Percentiles rank a stretch among this genome's conserved stretches.
Conservation (phyloP, 2,113 vertebrate genomes). For the Syngnathus floridae region DNA sequence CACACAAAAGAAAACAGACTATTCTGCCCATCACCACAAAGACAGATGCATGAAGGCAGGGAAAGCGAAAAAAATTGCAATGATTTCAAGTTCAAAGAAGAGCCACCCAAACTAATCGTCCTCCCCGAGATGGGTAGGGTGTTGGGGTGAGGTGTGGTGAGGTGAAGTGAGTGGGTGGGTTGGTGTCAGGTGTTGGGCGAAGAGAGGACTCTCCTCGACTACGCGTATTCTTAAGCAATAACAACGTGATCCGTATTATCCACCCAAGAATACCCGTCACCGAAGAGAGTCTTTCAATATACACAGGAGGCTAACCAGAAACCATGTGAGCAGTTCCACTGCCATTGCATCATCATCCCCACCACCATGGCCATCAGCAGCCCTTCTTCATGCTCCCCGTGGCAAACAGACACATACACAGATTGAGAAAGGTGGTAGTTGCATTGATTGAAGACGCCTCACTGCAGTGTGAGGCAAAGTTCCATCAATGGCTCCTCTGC, state of each 20-base stretch:
- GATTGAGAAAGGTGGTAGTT: conserved; percentile 38
- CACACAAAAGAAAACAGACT: conserved; percentile 1
- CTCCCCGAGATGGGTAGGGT: conserved; percentile 26
- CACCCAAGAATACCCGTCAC: conserved; percentile 99
- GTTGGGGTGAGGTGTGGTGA: conserved; percentile 26
- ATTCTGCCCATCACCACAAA: conserved; percentile 27
- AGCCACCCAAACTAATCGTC: conserved; percentile 45
- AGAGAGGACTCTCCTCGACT: conserved; percentile 99
- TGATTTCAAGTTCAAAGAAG: conserved; percentile 29
- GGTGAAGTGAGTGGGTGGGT: conserved; percentile 40
- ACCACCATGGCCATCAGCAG: conserved; percentile 32
- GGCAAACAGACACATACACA: conserved; percentile 49
- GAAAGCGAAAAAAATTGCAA: conserved; percentile 2
- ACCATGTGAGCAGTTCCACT: conserved; percentile 38
- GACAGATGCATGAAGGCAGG: conserved; percentile 31
- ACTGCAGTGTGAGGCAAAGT: conserved; percentile 64
- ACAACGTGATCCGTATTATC: conserved; percentile 99
- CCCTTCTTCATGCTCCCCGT: conserved; percentile 40
- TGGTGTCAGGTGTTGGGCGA: conserved; percentile 67
- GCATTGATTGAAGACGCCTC: conserved; percentile 72
- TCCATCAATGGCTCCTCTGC: conserved; percentile 76
- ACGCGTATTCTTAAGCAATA: conserved; percentile 99
- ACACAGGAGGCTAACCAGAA: conserved; percentile 64
- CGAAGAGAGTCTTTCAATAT: conserved; percentile 91
- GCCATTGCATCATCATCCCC: conserved; percentile 41